phyloP scores from a whole-genome alignment of 2,888 invertebrate species.

The Heliconius ethilla region DNA sequence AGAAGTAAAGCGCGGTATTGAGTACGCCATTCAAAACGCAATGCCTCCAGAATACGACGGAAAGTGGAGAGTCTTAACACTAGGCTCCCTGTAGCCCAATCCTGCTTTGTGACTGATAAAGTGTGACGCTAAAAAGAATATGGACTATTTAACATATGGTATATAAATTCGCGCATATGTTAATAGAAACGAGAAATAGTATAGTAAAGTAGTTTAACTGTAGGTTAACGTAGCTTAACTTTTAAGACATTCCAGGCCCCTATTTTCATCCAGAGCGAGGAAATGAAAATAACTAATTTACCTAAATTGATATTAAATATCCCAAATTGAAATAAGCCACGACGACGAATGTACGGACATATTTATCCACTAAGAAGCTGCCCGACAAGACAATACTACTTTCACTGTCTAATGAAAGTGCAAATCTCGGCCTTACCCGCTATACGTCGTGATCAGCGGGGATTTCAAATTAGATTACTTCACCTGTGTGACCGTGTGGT shows the following conservation, averaged over 20 bases:
- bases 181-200: too few relatives aligned
- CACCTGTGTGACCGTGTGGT: not conserved
- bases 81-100: too few relatives aligned
- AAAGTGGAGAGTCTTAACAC: too few relatives aligned
- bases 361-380: constrained; percentile 19
- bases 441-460: constrained; percentile 15
- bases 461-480: constrained; percentile 26
- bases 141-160: too few relatives aligned
- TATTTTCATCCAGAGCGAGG: not conserved
- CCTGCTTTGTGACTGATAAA: too few relatives aligned
- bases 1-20: too few relatives aligned
- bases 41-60: too few relatives aligned
- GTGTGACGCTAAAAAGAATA: too few relatives aligned
- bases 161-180: too few relatives aligned
- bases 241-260: not conserved
- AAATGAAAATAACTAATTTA: not conserved
- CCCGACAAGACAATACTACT: constrained; percentile 30
- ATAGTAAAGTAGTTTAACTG: too few relatives aligned
- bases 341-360: not conserved
- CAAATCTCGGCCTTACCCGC: constrained; percentile 20
- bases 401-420: constrained; percentile 32
- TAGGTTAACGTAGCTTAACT: too few relatives aligned
- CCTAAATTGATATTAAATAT: not conserved
- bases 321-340: not conserved
- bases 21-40: too few relatives aligned